Conservation (phyloP, 2,797 vertebrate species). For the Paguma larvata region DNA sequence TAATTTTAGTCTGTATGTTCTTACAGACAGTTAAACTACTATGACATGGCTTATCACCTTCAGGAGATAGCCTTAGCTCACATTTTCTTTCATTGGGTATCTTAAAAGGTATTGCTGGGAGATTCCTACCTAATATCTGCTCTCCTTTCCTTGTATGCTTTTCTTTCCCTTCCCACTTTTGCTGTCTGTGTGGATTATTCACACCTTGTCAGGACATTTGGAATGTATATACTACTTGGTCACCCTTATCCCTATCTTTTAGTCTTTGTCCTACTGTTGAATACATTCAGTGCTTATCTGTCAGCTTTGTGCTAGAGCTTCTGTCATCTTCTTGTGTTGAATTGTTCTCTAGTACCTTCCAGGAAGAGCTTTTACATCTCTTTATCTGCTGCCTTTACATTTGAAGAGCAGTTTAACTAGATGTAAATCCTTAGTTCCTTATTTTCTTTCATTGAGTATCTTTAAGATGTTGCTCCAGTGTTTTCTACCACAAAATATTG, state of each 20-base stretch:
- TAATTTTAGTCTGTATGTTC: not conserved
- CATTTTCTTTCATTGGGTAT: not conserved
- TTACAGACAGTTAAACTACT: not conserved
- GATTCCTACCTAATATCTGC: not conserved
- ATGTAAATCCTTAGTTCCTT: not conserved
- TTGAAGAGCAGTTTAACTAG: not conserved
- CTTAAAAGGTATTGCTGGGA: not conserved
- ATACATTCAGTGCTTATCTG: not conserved
- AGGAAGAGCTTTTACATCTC: not conserved
- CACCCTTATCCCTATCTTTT: not conserved
- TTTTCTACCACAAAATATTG: constrained; percentile 22
- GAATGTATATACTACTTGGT: not conserved
- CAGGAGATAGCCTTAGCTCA: not conserved
- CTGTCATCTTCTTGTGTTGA: not conserved
- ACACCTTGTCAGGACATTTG: not conserved
- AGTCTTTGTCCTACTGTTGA: not conserved
- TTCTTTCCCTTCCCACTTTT: not conserved
- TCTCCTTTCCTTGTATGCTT: not conserved
- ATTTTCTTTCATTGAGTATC: not conserved
- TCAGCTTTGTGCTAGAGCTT: not conserved
- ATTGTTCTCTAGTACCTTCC: not conserved
- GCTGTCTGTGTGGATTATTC: not conserved
- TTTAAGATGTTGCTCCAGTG: not conserved
- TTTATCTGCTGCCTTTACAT: not conserved
- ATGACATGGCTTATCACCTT: not conserved